phyloP scores from a whole-genome alignment of 2,888 invertebrate genomes.

The Morpho achilles region DNA sequence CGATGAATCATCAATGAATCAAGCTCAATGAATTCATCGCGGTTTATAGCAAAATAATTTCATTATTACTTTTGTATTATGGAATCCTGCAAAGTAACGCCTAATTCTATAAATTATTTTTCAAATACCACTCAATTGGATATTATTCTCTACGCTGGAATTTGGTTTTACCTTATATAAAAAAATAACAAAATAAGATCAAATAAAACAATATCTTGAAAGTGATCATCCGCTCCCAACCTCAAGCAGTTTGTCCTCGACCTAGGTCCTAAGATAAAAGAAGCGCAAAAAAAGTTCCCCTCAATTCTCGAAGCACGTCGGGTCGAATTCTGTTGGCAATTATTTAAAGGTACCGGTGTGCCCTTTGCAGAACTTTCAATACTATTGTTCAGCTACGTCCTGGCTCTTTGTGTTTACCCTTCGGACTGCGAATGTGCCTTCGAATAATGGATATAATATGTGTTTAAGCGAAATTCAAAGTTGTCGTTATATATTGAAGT shows the following conservation, averaged over 20 bases:
- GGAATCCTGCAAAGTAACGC: no score
- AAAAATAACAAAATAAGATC: no score
- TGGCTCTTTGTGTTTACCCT: constrained; percentile 31
- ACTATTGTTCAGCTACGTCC: constrained; percentile 29
- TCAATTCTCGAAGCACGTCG: constrained; percentile 27
- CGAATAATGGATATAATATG: constrained; percentile 10
- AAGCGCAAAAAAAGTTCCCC: constrained; percentile 31
- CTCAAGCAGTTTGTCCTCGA: constrained; percentile 17
- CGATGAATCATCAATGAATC: no score
- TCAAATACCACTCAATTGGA: no score
- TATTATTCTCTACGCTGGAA: no score
- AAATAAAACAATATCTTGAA: constrained; percentile 3
- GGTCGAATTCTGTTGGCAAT: constrained; percentile 30
- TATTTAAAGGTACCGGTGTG: constrained; percentile 33
- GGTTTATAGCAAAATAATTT: no score
- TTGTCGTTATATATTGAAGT: constrained; percentile 9
- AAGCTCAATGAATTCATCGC: no score
- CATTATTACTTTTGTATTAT: no score
- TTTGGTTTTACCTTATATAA: no score
- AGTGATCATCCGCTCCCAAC: constrained; percentile 4
- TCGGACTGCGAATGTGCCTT: constrained; percentile 26
- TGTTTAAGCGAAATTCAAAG: constrained; percentile 16
- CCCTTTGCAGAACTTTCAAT: constrained; percentile 33
- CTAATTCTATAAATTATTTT: no score
- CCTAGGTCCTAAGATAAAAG: constrained; percentile 24